Evolutionary conservation across 2,888 invertebrate species (phyloP), one percentile per base, ranked within the genome.

Genomic region (Auanema sp.): DNA sequence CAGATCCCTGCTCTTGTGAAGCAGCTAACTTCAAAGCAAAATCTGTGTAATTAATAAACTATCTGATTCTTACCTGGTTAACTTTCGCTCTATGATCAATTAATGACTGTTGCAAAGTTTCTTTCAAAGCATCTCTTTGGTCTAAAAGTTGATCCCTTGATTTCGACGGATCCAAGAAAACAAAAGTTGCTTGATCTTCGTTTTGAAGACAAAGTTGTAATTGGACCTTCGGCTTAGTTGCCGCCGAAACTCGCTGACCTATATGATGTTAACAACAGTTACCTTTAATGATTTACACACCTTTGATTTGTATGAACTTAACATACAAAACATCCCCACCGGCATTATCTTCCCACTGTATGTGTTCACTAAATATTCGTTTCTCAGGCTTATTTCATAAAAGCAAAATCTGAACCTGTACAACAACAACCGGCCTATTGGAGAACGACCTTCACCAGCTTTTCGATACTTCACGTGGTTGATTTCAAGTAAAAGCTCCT

Each of bases 221-320:
- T 85, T 99, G 98, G 60, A 99, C 92, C 87, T 98, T 98, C 25
- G 93, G 90, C 86, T 98, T 98, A 25, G 93, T 94, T 79, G 91
- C 94, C 0, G 97, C 95, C 10, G 88, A 88, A 78, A 99, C 96
- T 87, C 96, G 94, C 88, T 98, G 97, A 72, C 91, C 92, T 93
- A 85, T 54, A 87, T 8, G 86, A 53, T 21, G 21, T 11, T 55
- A 44, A 1, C 16, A 56, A n/a, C 41, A 56, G 8, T 18, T 18
- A 5, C 47, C 4, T 47, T 10, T 5, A 5, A 5, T 47, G 10
- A 5, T 10, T 21, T 3, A 21, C 58, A 58, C n/a, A 82, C 81
- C 76, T 72, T 78, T 78, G 42, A 82, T 77, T 12, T 75, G 66
- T 23, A 68, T 69, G 53, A 78, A 78, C 12, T 72, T 76, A 21